Percentiles rank a stretch among this genome's conserved stretches.
Evolutionary conservation across 2,113 vertebrate species (phyloP).

Genomic region (Uria lomvia): DNA sequence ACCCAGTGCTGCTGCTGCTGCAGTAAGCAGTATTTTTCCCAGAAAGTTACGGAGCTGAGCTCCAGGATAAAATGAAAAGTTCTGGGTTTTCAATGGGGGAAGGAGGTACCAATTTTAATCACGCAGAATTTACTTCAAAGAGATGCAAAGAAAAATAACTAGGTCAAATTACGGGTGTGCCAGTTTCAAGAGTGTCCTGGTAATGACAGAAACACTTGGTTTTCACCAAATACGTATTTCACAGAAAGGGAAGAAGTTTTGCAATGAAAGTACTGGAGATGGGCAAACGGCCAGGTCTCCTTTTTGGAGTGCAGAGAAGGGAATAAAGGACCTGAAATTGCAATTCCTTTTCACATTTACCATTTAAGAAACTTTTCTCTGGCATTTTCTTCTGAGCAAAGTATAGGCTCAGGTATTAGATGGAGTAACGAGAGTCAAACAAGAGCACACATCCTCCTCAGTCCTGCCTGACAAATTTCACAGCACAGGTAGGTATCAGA

Average conservation of each 20-base stretch:
- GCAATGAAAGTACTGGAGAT: slow-evolving; percentile 1
- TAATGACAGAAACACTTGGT: slow-evolving; percentile 45
- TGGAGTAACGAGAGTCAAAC: neutral
- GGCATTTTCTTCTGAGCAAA: neutral
- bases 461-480: neutral
- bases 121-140: slow-evolving; percentile 45
- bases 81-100: neutral
- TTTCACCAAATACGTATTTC: slow-evolving; percentile 13
- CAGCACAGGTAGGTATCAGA: neutral
- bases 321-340: neutral
- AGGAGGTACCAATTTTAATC: neutral
- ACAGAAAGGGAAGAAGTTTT: slow-evolving; percentile 35
- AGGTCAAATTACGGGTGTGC: slow-evolving; percentile 43
- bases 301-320: neutral
- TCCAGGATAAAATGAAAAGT: slow-evolving; percentile 20
- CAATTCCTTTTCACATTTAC: neutral
- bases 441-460: neutral
- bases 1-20: neutral
- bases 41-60: slow-evolving; percentile 13
- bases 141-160: slow-evolving; percentile 36
- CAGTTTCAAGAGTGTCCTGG: slow-evolving; percentile 17
- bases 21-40: neutral
- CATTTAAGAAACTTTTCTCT: neutral
- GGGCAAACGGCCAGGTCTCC: neutral
- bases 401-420: neutral